Evolutionary conservation across 2,113 vertebrate species (phyloP).

Genomic region (Galemys pyrenaicus): DNA sequence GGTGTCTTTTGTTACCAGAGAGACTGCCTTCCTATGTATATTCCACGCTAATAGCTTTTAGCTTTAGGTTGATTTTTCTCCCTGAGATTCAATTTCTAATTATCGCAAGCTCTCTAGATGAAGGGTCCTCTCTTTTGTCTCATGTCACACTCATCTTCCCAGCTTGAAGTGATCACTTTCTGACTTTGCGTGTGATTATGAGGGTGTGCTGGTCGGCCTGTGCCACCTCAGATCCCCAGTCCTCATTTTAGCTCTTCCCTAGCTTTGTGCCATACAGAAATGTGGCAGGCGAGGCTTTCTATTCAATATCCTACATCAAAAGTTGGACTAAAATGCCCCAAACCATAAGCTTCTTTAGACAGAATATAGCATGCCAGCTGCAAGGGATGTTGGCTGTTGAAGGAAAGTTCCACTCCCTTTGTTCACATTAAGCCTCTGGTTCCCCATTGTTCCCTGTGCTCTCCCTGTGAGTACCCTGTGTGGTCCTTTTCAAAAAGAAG

Average conservation of each 20-base stretch:
- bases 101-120: neutral
- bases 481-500: conserved; percentile 60
- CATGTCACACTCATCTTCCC: neutral
- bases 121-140: neutral
- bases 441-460: conserved; percentile 50
- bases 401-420: conserved; percentile 68
- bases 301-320: neutral
- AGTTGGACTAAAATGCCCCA: neutral
- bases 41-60: neutral
- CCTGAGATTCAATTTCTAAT: neutral
- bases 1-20: conserved; percentile 32
- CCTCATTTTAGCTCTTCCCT: neutral
- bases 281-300: conserved; percentile 8
- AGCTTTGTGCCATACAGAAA: neutral
- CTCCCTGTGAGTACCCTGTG: conserved; percentile 64
- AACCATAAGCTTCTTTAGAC: conserved; percentile 17
- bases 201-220: neutral
- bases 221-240: neutral
- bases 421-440: conserved; percentile 66
- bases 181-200: neutral
- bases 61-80: conserved; percentile 10
- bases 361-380: neutral
- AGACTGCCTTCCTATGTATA: neutral
- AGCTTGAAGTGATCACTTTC: neutral
- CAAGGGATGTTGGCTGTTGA: conserved; percentile 4